phyloP scores from a whole-genome alignment of 2,113 vertebrate species.

The Phycodurus eques region DNA sequence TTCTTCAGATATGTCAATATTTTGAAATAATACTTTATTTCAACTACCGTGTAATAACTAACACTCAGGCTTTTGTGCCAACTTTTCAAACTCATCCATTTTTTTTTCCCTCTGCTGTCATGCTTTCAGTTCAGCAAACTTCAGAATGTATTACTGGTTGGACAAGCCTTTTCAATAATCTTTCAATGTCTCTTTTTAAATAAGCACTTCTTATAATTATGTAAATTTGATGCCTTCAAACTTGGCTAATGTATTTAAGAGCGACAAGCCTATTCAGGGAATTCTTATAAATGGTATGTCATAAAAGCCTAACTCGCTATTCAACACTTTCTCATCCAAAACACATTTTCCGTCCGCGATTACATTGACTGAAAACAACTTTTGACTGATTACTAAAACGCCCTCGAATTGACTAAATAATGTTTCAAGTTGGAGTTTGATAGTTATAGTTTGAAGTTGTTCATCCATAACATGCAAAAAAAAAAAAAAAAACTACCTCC shows the following conservation, averaged over 20 bases:
- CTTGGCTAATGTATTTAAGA: background rate
- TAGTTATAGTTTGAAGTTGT: background rate
- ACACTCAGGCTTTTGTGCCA: too few relatives aligned
- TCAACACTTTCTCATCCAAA: background rate
- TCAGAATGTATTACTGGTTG: background rate
- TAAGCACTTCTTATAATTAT: background rate
- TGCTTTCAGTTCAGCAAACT: background rate
- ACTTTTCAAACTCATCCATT: background rate
- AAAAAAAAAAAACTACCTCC: background rate
- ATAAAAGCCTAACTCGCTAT: background rate
- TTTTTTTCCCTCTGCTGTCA: background rate
- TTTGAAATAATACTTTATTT: background rate
- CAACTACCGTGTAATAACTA: background rate
- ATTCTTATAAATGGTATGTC: background rate
- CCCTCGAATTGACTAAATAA: background rate
- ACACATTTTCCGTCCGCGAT: background rate
- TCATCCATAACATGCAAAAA: background rate
- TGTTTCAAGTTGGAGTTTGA: background rate
- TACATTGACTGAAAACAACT: background rate
- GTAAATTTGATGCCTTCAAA: background rate
- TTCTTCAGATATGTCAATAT: background rate
- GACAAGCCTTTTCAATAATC: background rate
- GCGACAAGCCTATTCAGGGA: background rate
- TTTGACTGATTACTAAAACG: background rate
- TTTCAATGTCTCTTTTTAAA: background rate